Conservation (phyloP, 1,140 invertebrate genomes). For the Leptoteleia sp. region DNA sequence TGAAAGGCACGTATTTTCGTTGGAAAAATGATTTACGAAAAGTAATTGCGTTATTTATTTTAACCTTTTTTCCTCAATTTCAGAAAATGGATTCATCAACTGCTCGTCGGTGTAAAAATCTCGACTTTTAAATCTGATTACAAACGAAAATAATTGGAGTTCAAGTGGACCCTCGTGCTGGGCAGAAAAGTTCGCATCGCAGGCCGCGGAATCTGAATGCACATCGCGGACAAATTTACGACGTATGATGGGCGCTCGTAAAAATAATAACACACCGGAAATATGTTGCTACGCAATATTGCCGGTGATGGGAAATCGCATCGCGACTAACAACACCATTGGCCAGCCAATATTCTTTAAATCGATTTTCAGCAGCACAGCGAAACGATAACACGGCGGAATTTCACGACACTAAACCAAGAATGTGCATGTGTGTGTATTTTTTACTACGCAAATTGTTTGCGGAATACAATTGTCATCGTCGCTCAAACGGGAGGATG, state of each 20-base stretch:
- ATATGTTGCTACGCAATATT: slow-evolving; percentile 42
- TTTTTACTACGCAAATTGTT: slow-evolving; percentile 22
- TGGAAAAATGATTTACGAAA: too few species aligned
- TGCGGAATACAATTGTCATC: slow-evolving; percentile 20
- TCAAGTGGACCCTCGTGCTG: too few species aligned
- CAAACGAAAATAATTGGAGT: too few species aligned
- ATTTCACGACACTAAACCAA: slow-evolving; percentile 29
- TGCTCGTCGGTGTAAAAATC: too few species aligned
- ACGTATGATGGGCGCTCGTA: slow-evolving; percentile 33
- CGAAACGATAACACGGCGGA: slow-evolving; percentile 23
- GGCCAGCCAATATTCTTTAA: slow-evolving; percentile 37
- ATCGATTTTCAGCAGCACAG: slow-evolving; percentile 42
- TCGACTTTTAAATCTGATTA: too few species aligned
- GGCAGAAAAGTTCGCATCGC: too few species aligned
- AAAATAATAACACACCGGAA: slow-evolving; percentile 49
- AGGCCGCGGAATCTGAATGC: slow-evolving; percentile 1
- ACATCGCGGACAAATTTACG: slow-evolving; percentile 54
- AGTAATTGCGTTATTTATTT: too few species aligned
- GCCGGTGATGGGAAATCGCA: slow-evolving; percentile 26
- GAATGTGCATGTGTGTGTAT: slow-evolving; percentile 11
- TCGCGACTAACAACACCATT: slow-evolving; percentile 29
- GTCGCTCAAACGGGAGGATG: slow-evolving; percentile 11
- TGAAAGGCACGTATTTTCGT: too few species aligned
- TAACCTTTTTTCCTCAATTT: too few species aligned
- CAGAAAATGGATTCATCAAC: too few species aligned